phyloP scores from a whole-genome alignment of 2,797 vertebrate species.

The Galaxias olidus region DNA sequence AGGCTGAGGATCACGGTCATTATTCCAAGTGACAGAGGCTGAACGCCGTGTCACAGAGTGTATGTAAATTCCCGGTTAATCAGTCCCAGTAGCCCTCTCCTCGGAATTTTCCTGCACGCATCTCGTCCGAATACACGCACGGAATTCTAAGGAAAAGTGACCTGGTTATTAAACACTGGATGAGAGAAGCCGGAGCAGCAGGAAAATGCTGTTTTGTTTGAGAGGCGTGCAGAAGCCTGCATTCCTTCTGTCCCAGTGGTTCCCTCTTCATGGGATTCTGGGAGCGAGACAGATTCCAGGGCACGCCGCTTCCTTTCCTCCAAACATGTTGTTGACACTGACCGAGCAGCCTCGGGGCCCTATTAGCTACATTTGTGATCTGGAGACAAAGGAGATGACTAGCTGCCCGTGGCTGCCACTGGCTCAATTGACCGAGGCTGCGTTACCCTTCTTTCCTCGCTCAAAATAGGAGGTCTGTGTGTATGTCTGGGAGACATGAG shows the following conservation, averaged over 20 bases:
- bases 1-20: neutral
- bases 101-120: no score
- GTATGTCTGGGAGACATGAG: neutral
- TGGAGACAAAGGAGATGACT: no score
- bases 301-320: neutral
- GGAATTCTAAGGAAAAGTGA: neutral
- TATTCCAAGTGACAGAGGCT: no score
- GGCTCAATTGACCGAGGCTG: no score
- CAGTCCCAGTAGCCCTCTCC: no score
- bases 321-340: constrained; percentile 20
- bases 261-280: constrained; percentile 7
- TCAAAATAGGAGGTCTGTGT: neutral
- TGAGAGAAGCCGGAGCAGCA: neutral
- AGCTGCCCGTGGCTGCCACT: no score
- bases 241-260: constrained; percentile 30
- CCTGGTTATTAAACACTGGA: neutral
- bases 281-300: constrained; percentile 6
- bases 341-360: constrained; percentile 25
- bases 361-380: constrained; percentile 24
- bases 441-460: neutral
- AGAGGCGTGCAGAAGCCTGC: constrained; percentile 16
- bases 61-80: no score
- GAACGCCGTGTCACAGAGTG: no score
- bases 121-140: no score
- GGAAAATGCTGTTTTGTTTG: constrained; percentile 26